Evolutionary conservation across 2,888 invertebrate species (phyloP), one percentile per base, ranked within the genome.

Genomic region (Aphidoletes aphidimyza): DNA sequence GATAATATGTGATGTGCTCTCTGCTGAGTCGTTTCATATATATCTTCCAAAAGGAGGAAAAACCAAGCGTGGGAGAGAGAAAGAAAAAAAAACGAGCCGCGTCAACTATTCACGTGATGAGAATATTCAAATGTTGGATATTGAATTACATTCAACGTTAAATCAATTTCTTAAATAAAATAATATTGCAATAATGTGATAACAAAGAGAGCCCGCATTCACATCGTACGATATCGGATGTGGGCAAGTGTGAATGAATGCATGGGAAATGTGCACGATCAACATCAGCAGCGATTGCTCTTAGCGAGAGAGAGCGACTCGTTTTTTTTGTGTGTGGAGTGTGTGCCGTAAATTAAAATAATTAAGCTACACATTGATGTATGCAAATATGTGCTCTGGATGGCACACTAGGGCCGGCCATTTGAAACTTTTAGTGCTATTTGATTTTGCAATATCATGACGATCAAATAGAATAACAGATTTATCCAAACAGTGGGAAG

Each of bases 101-200:
- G 11, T 14, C 54, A 17, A 2, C 54, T 54, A 54, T 54, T 69
- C 69, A 30, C 69, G 69, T 69, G 14, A 54, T 22, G 54, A 54
- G 22, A 54, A 69, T 69, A 69, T 69, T 69, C 69, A 69, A 69
- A 30, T 30, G 69, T 14, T 69, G 69, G 3, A 54, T 54, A 69
- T 69, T 69, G 30, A 69, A 69, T 69, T 69, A 69, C 30, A 69
- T 69, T 69, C 69, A 30, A 30, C 30, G 30, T 69, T 69, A 69
- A 69, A 69, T 69, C 69, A 69, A 69, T 69, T 69, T 69, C 30
- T 69, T 69, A 34, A n/a, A n/a, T n/a, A n/a, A 69, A 54, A 54
- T 54, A 54, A 69, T 69, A 34, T 69, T 30, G 30, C 30, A 69
- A 34, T 69, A 69, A 69, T 69, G 69, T 30, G 69, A 1, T 9